Evolutionary conservation across 2,113 vertebrate genomes (phyloP).

Genomic region (Phaethornis superciliosus): DNA sequence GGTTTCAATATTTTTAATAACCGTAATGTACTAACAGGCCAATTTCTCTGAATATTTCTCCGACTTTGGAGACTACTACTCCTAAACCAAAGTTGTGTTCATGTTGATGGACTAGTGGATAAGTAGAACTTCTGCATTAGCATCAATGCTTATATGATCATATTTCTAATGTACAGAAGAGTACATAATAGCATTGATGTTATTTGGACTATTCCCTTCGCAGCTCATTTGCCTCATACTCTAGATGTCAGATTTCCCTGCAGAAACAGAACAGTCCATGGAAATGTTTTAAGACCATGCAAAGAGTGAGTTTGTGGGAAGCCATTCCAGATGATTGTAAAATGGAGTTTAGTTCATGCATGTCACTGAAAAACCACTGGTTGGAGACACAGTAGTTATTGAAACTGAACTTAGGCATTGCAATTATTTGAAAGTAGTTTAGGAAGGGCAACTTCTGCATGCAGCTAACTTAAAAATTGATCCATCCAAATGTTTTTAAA

Average conservation of each 20-base stretch:
- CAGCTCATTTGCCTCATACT: background rate
- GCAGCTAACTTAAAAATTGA: background rate
- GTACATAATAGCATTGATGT: background rate
- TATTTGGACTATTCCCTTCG: background rate
- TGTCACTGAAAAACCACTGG: background rate
- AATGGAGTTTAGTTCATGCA: background rate
- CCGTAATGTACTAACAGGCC: fast-evolving
- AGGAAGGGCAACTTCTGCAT: background rate
- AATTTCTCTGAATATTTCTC: background rate
- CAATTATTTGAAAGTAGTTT: background rate
- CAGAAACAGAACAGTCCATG: background rate
- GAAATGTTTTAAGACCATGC: background rate
- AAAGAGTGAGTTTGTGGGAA: background rate
- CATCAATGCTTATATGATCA: background rate
- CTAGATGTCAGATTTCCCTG: background rate
- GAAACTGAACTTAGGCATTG: background rate
- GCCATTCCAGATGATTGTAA: background rate
- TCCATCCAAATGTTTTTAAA: background rate
- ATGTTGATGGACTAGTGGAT: background rate
- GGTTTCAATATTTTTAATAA: background rate
- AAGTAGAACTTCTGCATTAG: background rate
- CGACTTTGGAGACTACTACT: background rate
- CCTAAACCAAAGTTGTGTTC: fast-evolving
- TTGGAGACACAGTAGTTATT: background rate
- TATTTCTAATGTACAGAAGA: background rate